These are phyloP conservation scores for Psylliodes chrysocephalus DNA, from an alignment of 2,888 invertebrate genomes.

Conservation along the genomic window DNA sequence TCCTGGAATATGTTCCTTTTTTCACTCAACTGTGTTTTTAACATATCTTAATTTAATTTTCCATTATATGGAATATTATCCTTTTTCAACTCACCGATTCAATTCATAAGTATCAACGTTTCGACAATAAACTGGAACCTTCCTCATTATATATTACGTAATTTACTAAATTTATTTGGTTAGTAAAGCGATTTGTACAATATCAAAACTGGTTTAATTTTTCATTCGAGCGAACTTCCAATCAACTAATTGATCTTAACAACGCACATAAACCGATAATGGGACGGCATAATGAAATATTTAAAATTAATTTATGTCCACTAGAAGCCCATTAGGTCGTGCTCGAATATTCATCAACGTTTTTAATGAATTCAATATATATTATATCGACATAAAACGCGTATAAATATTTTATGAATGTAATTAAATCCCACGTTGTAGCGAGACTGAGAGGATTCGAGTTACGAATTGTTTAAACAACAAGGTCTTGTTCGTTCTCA, in stretches of 20 bases:
- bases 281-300: not conserved
- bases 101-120: too few species aligned
- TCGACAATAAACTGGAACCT: too few species aligned
- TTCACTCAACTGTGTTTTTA: too few species aligned
- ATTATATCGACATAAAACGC: not conserved
- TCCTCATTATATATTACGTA: too few species aligned
- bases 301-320: constrained; percentile 1
- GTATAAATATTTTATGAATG: not conserved
- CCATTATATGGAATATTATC: too few species aligned
- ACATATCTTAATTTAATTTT: too few species aligned
- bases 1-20: too few species aligned
- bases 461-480: not conserved
- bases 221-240: not conserved
- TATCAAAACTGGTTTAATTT: too few species aligned
- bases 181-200: too few species aligned
- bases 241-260: not conserved
- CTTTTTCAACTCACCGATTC: too few species aligned
- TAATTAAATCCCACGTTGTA: not conserved
- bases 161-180: too few species aligned
- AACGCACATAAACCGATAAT: not conserved
- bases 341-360: constrained; percentile 1
- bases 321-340: not conserved
- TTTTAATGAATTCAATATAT: not conserved
- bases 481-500: too few species aligned
- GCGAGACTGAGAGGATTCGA: not conserved